These are phyloP conservation scores for Neuroscelio doddi DNA, from an alignment of 2,888 invertebrate species.

Conservation along the genomic window DNA sequence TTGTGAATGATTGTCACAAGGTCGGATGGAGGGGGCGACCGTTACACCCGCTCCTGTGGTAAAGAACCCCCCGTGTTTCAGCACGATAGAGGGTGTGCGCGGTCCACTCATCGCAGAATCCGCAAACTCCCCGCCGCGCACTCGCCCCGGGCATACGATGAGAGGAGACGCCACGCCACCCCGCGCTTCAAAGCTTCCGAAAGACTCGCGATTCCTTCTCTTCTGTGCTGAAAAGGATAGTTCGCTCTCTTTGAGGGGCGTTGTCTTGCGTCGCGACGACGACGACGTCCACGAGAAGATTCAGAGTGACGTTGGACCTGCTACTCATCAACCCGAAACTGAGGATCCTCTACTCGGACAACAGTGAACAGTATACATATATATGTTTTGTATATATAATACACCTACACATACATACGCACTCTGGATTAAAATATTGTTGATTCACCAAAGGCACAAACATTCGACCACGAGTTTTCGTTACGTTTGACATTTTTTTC, in stretches of 20 bases:
- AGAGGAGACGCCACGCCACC: slow-evolving; percentile 59
- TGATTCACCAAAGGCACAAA: no score
- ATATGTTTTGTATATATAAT: neutral
- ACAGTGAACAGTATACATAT: slow-evolving; percentile 4
- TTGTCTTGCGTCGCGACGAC: slow-evolving; percentile 54
- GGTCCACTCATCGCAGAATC: slow-evolving; percentile 72
- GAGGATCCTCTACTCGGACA: neutral
- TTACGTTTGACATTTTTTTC: no score
- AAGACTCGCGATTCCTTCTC: slow-evolving; percentile 58
- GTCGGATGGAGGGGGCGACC: slow-evolving; percentile 1
- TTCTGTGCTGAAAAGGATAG: slow-evolving; percentile 63
- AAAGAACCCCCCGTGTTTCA: slow-evolving; percentile 58
- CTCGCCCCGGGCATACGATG: slow-evolving; percentile 74
- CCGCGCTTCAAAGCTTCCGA: slow-evolving; percentile 55
- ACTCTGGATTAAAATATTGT: no score
- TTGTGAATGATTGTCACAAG: no score
- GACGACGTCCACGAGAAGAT: slow-evolving; percentile 7
- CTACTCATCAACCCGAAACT: neutral
- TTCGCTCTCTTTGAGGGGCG: slow-evolving; percentile 65
- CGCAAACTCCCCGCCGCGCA: slow-evolving; percentile 74
- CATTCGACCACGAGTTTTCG: no score
- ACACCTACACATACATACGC: neutral
- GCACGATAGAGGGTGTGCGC: slow-evolving; percentile 63
- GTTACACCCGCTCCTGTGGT: slow-evolving; percentile 57
- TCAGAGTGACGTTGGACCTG: neutral